Percentiles rank a stretch among this genome's conserved stretches.
phyloP scores from a whole-genome alignment of 2,797 vertebrate genomes.

The Parauchenoglanis punctatus region DNA sequence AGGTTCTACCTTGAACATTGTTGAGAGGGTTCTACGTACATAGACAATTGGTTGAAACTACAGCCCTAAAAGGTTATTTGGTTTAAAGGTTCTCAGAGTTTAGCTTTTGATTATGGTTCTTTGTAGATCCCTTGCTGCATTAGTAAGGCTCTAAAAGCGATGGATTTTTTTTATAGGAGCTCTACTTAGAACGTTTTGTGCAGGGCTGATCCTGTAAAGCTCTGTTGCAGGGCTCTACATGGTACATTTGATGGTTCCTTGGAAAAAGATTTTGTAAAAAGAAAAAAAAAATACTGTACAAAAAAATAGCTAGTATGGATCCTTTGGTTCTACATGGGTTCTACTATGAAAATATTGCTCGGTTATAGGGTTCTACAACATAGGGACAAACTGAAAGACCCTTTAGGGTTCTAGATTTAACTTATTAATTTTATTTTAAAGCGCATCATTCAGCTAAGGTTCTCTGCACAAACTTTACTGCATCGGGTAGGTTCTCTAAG shows the following conservation, averaged over 20 bases:
- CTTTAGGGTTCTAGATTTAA: background rate
- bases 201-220: background rate
- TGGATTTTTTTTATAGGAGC: background rate
- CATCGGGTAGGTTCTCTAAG: background rate
- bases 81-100: too few species aligned
- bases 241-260: background rate
- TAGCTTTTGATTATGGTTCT: background rate
- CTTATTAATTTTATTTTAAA: background rate
- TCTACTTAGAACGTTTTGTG: background rate
- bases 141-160: background rate
- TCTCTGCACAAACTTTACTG: background rate
- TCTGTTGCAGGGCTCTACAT: background rate
- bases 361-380: background rate
- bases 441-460: background rate
- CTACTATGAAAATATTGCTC: background rate
- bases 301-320: background rate
- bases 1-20: background rate
- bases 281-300: background rate
- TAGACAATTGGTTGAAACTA: too few species aligned
- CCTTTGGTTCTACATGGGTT: background rate
- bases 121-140: background rate
- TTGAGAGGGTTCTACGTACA: background rate
- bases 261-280: background rate
- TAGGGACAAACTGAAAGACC: background rate
- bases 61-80: too few species aligned